Base-by-base conservation (phyloP, 2,797 vertebrate genomes). In the Myotis vivesi region DNA sequence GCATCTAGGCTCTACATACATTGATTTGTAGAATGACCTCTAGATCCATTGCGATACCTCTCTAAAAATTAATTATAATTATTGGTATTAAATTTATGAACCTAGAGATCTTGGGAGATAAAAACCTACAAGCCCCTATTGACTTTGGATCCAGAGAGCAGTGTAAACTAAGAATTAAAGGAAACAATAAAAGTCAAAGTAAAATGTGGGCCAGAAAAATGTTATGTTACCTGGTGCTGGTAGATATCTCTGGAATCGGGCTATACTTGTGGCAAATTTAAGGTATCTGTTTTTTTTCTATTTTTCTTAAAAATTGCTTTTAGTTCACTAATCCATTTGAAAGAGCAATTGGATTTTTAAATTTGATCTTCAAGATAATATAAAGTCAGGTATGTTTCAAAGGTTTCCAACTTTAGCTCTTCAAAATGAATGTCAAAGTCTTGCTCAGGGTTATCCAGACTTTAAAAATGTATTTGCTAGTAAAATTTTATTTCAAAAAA, bases 401-500 rank as follows among this genome's bases (percentile, higher is more conserved):
- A 20, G 19, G 1, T 73, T 96, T 77, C n/a, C 4, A 73, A 64
- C 12, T 36, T 88, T n/a, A 81, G 28, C 41, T 46, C 57, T 95
- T 89, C 8, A 87, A 46, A 89, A 72, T 73, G 64, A 30, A 73
- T 80, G 88, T 94, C 22, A 79, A 19, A 85, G 72, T 87, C 13
- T 59, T 49, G 25, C n/a, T 87, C 46, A 36, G 64, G 10, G n/a
- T 93, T 91, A 80, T 49, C 9, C 11, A 87, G 53, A 79, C 46
- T 89, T 89, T n/a, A 77, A 49, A 91, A 84, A 92, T 71, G n/a
- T 95, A 73, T 85, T 75, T 89, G 91, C 17, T 15, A 82, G 33
- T n/a, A 77, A 82, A 59, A 55, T 64, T 83, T 89, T 85, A 81
- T 87, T 92, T 73, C 1, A 12, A 66, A n/a, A n/a, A 81, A 75